Evolutionary conservation across 2,797 vertebrate genomes (phyloP), one percentile per base, ranked within the genome.

Genomic region (Xerus rutilus): DNA sequence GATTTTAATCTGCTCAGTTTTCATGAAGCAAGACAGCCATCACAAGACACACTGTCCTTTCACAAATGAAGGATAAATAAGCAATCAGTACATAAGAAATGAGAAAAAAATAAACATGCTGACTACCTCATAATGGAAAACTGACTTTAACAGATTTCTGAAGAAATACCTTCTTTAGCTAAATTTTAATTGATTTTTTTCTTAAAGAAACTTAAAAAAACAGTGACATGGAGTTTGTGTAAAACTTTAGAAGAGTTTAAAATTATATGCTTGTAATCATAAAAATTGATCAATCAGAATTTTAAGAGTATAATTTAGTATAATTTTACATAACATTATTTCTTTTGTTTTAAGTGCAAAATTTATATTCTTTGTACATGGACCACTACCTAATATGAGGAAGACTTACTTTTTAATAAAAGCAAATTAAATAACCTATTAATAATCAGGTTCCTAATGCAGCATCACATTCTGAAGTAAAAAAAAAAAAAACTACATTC

Each of bases 401-500:
- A 96, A 93, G 43, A 54, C 8, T 94, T 96, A 30, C 74, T 96
- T 93, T 96, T 97, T 98, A 92, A 96, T 81, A 49, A 96, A 96
- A 87, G 17, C 5, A 88, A 76, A 89, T 95, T 90, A 85, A 83
- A 65, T 78, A 81, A 54, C 47, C 78, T 95, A 96, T 95, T 92
- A 98, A 95, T 96, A 97, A 96, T 96, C n/a, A 35, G 67, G 76
- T 91, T 92, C 54, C 83, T 98, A 98, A 97, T 30, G 6, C 81
- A 91, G 65, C 95, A 96, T 97, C 96, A 97, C 23, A 94, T 93
- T 95, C 73, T 97, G 95, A 97, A 98, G 97, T 91, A 95, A 84
- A 97, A 39, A 97, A 86, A 23, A 95, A 84, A 97, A 39, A 97
- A 86, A 23, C 81, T 93, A 94, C 98, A 98, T 98, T 98, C 98